Conservation (phyloP, 2,113 vertebrate genomes). For the Grammomys surdaster region DNA sequence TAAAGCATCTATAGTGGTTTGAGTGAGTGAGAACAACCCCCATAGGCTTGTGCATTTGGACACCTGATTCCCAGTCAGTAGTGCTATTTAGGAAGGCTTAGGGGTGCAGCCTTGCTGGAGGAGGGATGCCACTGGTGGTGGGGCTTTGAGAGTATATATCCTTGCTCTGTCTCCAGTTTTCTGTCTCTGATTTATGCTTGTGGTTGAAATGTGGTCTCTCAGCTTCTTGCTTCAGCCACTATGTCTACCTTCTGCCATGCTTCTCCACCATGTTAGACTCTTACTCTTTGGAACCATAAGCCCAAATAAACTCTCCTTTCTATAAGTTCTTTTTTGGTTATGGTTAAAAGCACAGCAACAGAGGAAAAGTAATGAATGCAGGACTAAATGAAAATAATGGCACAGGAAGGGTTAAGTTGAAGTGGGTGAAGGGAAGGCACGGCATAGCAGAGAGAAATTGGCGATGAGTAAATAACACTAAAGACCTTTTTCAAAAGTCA, state of each 20-base stretch:
- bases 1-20: not conserved
- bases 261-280: not conserved
- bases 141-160: not conserved
- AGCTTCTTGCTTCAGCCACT: not conserved
- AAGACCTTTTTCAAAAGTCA: not conserved
- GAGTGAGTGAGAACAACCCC: not conserved
- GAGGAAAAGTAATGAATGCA: not conserved
- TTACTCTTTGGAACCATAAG: not conserved
- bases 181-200: not conserved
- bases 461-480: not conserved
- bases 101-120: not conserved
- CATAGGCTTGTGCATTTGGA: not conserved
- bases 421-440: not conserved
- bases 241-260: not conserved
- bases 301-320: not conserved
- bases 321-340: not conserved
- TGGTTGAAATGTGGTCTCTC: not conserved
- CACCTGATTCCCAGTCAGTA: not conserved
- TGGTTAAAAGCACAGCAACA: not conserved
- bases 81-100: not conserved
- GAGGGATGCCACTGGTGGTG: not conserved
- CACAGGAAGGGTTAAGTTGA: not conserved
- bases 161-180: not conserved
- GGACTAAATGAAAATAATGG: not conserved
- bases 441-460: not conserved